Conservation (phyloP, 2,797 vertebrate genomes). For the Botia almorhae region DNA sequence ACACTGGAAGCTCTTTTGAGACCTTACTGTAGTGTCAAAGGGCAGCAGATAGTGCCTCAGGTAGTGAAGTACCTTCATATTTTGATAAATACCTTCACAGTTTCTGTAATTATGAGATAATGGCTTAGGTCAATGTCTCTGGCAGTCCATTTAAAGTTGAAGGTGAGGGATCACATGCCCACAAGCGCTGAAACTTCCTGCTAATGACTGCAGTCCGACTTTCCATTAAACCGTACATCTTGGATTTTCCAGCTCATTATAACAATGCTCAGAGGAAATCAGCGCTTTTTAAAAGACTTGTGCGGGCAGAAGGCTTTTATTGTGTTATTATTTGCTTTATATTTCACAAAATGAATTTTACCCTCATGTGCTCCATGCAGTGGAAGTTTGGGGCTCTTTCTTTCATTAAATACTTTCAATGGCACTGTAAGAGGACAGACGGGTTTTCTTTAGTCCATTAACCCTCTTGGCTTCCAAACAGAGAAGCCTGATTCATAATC, state of each 20-base stretch:
- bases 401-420: slow-evolving; percentile 28
- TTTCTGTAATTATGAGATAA: slow-evolving; percentile 57
- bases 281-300: background rate
- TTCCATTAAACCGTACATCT: slow-evolving; percentile 48
- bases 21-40: slow-evolving; percentile 37
- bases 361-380: background rate
- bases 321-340: slow-evolving; percentile 21
- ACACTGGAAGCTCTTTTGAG: background rate
- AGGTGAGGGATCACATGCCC: slow-evolving; percentile 45
- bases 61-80: slow-evolving; percentile 37
- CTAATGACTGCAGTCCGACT: slow-evolving; percentile 43
- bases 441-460: slow-evolving; percentile 30
- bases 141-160: slow-evolving; percentile 53
- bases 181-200: slow-evolving; percentile 30
- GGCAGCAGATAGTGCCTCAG: slow-evolving; percentile 20
- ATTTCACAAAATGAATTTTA: slow-evolving; percentile 25
- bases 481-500: slow-evolving; percentile 31
- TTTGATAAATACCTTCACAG: slow-evolving; percentile 43
- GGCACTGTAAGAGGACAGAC: slow-evolving; percentile 15
- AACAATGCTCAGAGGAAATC: slow-evolving; percentile 34
- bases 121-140: slow-evolving; percentile 52
- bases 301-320: background rate
- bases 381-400: slow-evolving; percentile 17
- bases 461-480: background rate
- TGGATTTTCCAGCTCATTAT: slow-evolving; percentile 27